phyloP scores from a whole-genome alignment of 2,888 invertebrate species.

The Trachelus tabidus region DNA sequence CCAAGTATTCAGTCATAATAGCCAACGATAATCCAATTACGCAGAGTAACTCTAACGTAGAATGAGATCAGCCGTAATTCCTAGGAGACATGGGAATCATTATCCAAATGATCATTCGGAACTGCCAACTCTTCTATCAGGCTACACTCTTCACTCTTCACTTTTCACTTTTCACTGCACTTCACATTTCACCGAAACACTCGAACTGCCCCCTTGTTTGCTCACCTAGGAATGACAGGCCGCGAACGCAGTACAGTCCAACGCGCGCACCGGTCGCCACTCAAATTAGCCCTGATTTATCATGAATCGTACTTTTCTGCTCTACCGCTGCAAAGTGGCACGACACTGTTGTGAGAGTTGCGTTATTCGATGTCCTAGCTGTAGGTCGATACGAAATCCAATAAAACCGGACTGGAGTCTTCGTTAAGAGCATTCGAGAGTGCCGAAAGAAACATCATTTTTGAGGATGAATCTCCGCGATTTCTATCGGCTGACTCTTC shows the following conservation, averaged over 20 bases:
- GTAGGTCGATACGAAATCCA: neutral
- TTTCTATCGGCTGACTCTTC: neutral
- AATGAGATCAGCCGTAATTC: neutral
- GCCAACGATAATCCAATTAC: conserved; percentile 17
- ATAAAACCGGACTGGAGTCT: neutral
- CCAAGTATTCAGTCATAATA: conserved; percentile 69
- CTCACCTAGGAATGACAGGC: neutral
- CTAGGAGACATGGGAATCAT: neutral
- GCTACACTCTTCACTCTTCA: neutral
- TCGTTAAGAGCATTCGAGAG: neutral
- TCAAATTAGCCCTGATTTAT: neutral
- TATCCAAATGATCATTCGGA: neutral
- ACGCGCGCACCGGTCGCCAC: neutral
- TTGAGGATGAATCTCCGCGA: neutral
- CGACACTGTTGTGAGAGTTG: neutral
- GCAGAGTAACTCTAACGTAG: neutral
- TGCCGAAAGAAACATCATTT: neutral
- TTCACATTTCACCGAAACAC: neutral
- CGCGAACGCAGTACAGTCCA: neutral
- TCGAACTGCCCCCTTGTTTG: neutral
- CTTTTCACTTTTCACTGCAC: neutral
- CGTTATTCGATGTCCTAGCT: neutral
- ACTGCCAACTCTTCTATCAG: neutral
- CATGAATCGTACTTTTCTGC: neutral
- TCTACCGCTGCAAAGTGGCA: neutral